A percentile compares a stretch with the other conserved stretches of the same genome.
These are phyloP conservation scores for Urophycis tenuis DNA, from an alignment of 2,797 vertebrate species.

Conservation along the genomic window DNA sequence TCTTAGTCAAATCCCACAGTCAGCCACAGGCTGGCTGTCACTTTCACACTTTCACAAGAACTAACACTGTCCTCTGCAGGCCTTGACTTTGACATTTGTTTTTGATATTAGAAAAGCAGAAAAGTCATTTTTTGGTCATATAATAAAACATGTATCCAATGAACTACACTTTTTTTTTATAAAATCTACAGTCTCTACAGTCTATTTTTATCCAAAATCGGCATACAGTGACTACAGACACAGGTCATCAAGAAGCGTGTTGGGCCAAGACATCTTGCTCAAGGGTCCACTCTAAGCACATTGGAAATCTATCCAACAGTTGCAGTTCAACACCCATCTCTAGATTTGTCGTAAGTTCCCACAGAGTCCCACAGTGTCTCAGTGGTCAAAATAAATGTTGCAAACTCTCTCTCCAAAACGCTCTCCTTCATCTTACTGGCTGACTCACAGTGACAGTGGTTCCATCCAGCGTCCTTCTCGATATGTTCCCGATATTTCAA, in stretches of 20 bases:
- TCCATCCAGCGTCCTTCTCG: background rate
- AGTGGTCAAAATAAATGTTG: background rate
- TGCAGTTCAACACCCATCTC: no score
- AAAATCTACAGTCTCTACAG: background rate
- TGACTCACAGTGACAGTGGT: background rate
- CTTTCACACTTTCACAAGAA: background rate
- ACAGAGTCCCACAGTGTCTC: no score
- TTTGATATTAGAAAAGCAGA: background rate
- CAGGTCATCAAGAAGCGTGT: background rate
- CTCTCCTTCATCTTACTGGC: background rate
- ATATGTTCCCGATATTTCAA: conserved; percentile 14
- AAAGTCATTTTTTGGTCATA: background rate
- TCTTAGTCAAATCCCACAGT: background rate
- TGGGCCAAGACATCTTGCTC: background rate
- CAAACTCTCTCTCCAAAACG: background rate
- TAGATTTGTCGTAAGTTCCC: no score
- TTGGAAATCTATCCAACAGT: background rate
- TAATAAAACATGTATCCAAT: background rate
- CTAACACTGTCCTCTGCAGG: background rate
- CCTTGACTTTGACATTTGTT: background rate
- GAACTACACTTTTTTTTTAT: no score
- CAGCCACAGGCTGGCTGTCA: background rate
- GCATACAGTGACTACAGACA: background rate
- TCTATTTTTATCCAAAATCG: background rate
- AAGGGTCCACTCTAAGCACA: background rate